Conservation (phyloP, 1,140 invertebrate species). For the Pogonomyrmex californicus region DNA sequence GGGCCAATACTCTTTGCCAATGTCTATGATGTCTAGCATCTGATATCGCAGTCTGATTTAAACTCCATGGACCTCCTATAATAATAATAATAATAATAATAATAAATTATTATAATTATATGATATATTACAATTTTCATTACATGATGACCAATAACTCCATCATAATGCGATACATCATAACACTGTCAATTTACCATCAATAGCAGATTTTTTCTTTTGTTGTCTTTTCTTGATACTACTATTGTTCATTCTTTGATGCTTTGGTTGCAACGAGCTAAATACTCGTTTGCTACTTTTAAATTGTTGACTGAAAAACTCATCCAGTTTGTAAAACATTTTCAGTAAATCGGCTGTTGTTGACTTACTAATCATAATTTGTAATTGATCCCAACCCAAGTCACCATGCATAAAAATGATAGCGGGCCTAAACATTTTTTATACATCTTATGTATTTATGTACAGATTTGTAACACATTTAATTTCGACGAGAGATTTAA, state of each 20-base stretch:
- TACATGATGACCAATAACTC: background rate
- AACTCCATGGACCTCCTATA: conserved; percentile 81
- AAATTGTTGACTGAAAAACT: conserved; percentile 98
- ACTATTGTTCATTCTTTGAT: conserved; percentile 85
- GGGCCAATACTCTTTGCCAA: conserved; percentile 94
- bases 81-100: background rate
- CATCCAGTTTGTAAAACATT: conserved; percentile 98
- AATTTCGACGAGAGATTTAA: background rate
- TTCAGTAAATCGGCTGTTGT: conserved; percentile 98
- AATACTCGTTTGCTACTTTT: conserved; percentile 97
- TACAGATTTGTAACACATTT: background rate
- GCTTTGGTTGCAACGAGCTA: conserved; percentile 90
- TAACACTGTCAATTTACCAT: conserved; percentile 75
- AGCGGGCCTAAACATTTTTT: conserved; percentile 90
- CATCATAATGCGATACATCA: background rate
- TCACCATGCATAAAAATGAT: conserved; percentile 97
- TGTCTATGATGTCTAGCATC: conserved; percentile 95
- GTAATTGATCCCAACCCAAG: conserved; percentile 97
- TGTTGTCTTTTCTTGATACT: conserved; percentile 86
- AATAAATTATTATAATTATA: background rate
- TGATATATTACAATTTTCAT: background rate
- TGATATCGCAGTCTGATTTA: conserved; percentile 85
- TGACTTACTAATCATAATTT: conserved; percentile 98
- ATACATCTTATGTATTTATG: background rate
- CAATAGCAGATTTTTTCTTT: conserved; percentile 81